phyloP scores from a whole-genome alignment of 2,888 invertebrate genomes.

The Eupithecia dodoneata region DNA sequence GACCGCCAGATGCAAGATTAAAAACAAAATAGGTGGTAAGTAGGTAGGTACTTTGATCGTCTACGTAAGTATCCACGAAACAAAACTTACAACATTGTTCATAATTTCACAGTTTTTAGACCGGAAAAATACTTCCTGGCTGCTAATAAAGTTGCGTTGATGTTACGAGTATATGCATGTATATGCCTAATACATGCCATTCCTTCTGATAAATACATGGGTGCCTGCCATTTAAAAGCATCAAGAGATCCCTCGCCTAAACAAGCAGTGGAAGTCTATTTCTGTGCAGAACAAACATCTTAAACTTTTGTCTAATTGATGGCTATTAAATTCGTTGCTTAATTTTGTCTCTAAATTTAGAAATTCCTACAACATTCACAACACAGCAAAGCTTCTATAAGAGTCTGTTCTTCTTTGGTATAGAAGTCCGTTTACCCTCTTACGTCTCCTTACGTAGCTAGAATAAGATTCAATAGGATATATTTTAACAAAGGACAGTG shows the following conservation, averaged over 20 bases:
- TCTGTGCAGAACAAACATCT: constrained; percentile 6
- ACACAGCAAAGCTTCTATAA: neutral
- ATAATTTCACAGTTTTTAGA: neutral
- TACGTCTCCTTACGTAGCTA: neutral
- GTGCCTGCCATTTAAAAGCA: neutral
- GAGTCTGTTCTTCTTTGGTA: neutral
- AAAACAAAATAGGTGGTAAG: neutral
- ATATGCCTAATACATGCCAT: neutral
- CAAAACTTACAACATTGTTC: neutral
- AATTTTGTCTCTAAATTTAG: constrained; percentile 1
- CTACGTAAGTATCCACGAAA: neutral
- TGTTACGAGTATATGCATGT: neutral
- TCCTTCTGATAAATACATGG: neutral
- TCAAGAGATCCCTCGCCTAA: neutral
- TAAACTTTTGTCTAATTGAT: constrained; percentile 12
- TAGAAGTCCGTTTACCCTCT: neutral
- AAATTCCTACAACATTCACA: neutral
- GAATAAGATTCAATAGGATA: neutral
- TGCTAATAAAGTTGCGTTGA: neutral
- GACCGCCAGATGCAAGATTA: neutral
- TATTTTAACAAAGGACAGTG: neutral
- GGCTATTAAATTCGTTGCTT: constrained; percentile 5
- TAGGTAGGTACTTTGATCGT: neutral
- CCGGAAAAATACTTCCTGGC: constrained; percentile 6
- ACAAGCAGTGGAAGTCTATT: neutral